phyloP scores from a whole-genome alignment of 1,140 invertebrate species.

The Drosophila pallidifrons region DNA sequence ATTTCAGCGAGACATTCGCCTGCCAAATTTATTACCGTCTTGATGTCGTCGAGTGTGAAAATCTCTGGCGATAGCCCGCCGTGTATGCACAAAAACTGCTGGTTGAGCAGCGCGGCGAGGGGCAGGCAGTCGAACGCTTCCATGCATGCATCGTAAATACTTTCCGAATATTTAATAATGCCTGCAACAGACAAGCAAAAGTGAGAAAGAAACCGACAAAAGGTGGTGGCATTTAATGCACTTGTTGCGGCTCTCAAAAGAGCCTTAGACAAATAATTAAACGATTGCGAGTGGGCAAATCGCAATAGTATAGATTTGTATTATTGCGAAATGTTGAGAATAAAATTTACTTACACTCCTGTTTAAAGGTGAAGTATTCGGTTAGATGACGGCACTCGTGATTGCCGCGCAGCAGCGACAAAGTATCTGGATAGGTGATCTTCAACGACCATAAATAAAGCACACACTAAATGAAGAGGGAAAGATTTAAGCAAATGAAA shows the following conservation, averaged over 20 bases:
- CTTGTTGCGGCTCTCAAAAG: constrained; percentile 34
- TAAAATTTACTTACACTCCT: constrained; percentile 95
- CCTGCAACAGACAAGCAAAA: constrained; percentile 87
- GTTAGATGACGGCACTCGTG: constrained; percentile 99
- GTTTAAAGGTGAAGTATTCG: constrained; percentile 99
- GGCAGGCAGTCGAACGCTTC: constrained; percentile 99
- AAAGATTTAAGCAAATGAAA: background rate
- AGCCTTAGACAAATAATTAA: constrained; percentile 21
- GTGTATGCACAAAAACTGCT: constrained; percentile 99
- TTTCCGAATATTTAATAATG: constrained; percentile 99
- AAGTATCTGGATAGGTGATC: constrained; percentile 98
- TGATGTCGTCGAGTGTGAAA: constrained; percentile 99
- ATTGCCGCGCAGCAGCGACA: constrained; percentile 99
- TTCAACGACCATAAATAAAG: constrained; percentile 99
- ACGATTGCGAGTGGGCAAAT: background rate
- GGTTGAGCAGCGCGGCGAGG: constrained; percentile 99
- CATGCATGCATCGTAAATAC: constrained; percentile 99
- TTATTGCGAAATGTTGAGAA: background rate
- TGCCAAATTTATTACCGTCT: constrained; percentile 87
- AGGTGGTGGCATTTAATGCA: constrained; percentile 46
- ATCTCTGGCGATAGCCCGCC: constrained; percentile 99
- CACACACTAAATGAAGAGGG: constrained; percentile 92
- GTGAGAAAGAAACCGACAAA: constrained; percentile 23
- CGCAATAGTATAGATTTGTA: background rate
- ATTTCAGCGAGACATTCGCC: constrained; percentile 63